Evolutionary conservation across 2,888 invertebrate species (phyloP), one percentile per base, ranked within the genome.

Genomic region (Saturnia japonica): DNA sequence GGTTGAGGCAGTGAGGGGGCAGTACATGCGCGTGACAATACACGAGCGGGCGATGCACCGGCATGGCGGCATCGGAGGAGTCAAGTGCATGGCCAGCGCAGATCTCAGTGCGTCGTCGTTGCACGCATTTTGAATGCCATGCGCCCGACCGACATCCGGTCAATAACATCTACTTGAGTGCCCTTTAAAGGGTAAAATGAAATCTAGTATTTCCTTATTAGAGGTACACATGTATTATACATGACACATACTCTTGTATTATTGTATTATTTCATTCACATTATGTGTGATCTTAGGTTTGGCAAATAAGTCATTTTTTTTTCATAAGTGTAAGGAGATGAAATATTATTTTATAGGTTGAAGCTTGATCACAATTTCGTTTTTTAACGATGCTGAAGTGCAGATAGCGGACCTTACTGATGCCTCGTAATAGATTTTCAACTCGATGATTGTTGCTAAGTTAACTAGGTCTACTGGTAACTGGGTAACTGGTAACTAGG

Each of bases 61-160:
- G 74, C 74, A 72, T 76, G 74, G 72, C 86, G 86, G 74, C 74
- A 72, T 76, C 74, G 72, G 74, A 82, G 84, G 85, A 91, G 93
- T 89, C 90, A 91, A 91, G 91, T 94, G 91, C 90, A 94, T 77
- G 91, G 92, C 88, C 87, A 88, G 84, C 74, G 79, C 84, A 68
- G 72, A 74, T 79, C 76, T 75, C 75, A 75, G 70, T 88, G 89
- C 88, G 87, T 88, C 88, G 87, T 88, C 91, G 85, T 83, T 88
- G 86, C 88, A 84, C 81, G 85, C 79, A 80, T 84, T 81, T 90
- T 83, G 87, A 84, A 88, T 87, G 91, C 83, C 89, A 87, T 88
- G 91, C 87, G 87, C 84, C 74, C 85, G 75, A 71, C 74, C 85
- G 75, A 71, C 75, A 73, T 76, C 83, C 90, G 91, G 90, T 92